Evolutionary conservation across 2,888 invertebrate species (phyloP).

Genomic region (Phymatocera aterrima): DNA sequence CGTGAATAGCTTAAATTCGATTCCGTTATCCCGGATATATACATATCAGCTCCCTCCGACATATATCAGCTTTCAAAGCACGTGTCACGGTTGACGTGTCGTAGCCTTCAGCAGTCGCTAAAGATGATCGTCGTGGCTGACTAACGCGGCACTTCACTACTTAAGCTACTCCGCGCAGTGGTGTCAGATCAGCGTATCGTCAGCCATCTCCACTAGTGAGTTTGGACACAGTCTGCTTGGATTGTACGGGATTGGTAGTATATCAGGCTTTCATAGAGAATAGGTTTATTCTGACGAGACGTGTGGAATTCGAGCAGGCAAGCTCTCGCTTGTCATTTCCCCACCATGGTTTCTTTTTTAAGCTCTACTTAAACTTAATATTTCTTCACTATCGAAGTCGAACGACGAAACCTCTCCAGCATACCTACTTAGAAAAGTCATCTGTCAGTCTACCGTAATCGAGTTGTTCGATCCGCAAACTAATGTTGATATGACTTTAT

Average conservation of each 20-base stretch:
- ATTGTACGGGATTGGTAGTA: not conserved
- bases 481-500: not conserved
- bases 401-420: not conserved
- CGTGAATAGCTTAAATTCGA: slow-evolving; percentile 5
- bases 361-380: not conserved
- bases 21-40: not conserved
- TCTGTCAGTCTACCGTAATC: not conserved
- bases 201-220: not conserved
- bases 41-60: not conserved
- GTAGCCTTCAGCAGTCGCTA: not conserved
- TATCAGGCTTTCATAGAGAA: not conserved
- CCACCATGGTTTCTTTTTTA: not conserved
- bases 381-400: not conserved
- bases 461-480: not conserved
- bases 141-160: not conserved
- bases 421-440: slow-evolving; percentile 28
- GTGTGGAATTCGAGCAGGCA: not conserved
- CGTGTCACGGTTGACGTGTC: not conserved
- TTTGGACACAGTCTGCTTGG: not conserved
- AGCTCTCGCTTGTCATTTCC: not conserved
- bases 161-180: not conserved
- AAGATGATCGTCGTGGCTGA: not conserved
- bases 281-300: not conserved
- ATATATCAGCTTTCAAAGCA: slow-evolving; percentile 27
- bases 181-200: slow-evolving; percentile 15